Evolutionary conservation across 2,888 invertebrate genomes (phyloP).

Genomic region (Agriopis aurantiaria): DNA sequence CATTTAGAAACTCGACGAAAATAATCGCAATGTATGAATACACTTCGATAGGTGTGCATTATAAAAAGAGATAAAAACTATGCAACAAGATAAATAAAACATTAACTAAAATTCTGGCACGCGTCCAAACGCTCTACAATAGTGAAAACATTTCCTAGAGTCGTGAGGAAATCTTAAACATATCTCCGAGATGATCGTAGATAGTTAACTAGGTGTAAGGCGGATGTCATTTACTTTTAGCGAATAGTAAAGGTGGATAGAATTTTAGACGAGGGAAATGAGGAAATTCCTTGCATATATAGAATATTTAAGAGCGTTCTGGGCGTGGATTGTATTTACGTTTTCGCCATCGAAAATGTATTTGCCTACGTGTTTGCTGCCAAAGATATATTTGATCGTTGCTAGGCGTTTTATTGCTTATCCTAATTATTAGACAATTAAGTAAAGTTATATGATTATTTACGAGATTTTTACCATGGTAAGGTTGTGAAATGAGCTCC

Average conservation of each 20-base stretch:
- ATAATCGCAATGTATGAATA: constrained; percentile 36
- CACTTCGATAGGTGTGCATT: constrained; percentile 46
- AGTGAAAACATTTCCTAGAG: constrained; percentile 33
- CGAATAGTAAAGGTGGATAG: constrained; percentile 6
- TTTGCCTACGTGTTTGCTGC: constrained; percentile 8
- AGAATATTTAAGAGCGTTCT: background rate
- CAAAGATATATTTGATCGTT: constrained; percentile 15
- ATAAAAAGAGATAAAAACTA: constrained; percentile 58
- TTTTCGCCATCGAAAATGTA: background rate
- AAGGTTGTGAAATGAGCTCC: too few relatives aligned
- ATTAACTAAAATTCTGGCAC: constrained; percentile 58
- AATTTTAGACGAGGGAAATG: constrained; percentile 14
- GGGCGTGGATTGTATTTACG: background rate
- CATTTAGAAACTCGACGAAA: constrained; percentile 36
- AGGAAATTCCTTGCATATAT: constrained; percentile 5
- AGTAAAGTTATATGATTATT: too few relatives aligned
- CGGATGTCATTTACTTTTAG: constrained; percentile 17
- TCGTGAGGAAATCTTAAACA: constrained; percentile 19
- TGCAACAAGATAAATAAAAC: constrained; percentile 59
- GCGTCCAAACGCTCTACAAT: constrained; percentile 49
- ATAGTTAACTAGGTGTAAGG: constrained; percentile 29
- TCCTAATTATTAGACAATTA: background rate
- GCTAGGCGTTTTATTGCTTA: background rate
- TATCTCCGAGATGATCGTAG: constrained; percentile 19
- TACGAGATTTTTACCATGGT: too few relatives aligned